These are phyloP conservation scores for Chamaea fasciata DNA, from an alignment of 2,113 vertebrate species.

Conservation along the genomic window DNA sequence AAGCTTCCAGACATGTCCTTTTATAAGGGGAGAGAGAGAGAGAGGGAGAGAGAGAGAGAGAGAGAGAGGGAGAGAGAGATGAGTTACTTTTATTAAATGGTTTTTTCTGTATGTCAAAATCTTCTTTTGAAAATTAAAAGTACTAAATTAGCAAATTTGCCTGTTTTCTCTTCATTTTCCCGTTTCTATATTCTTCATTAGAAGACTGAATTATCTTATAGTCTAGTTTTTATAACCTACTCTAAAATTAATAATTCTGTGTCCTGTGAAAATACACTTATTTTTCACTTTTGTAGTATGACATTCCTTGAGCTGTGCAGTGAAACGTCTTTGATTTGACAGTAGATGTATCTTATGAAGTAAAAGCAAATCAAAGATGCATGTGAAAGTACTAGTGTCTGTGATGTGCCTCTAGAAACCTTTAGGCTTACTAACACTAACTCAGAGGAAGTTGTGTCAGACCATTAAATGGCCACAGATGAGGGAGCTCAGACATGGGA, in stretches of 20 bases:
- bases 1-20: background rate
- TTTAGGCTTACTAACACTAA: background rate
- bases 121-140: constrained; percentile 7
- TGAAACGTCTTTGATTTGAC: background rate
- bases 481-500: background rate
- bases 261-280: background rate
- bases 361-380: background rate
- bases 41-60: background rate
- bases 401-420: background rate
- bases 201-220: background rate
- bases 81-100: background rate
- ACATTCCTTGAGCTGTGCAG: background rate
- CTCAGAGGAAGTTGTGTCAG: background rate
- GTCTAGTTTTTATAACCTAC: background rate
- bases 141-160: background rate
- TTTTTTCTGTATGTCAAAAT: background rate
- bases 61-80: background rate
- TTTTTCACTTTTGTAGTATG: background rate
- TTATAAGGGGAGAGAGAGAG: background rate
- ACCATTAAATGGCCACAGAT: background rate
- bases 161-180: background rate
- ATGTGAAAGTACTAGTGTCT: background rate
- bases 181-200: background rate
- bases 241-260: background rate
- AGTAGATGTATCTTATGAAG: background rate